Evolutionary conservation across 2,888 invertebrate genomes (phyloP), one percentile per base, ranked within the genome.

Genomic region (Helicoverpa assulta): DNA sequence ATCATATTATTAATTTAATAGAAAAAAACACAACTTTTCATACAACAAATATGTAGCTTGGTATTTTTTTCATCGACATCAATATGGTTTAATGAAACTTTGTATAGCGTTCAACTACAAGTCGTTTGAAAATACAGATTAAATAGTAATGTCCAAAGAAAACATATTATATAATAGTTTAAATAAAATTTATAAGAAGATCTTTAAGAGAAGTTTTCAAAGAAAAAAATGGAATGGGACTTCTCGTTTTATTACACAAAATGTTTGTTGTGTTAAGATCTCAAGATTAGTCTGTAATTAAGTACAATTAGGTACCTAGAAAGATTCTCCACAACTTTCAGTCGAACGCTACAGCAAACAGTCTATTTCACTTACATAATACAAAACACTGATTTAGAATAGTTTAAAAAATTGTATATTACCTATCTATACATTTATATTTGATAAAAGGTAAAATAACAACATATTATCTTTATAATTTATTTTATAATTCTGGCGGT

Each of bases 11-110:
- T 82, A 79, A 80, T 80, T 72, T 82, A 79, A 80, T 80, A 80
- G 69, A 75, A 79, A 82, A 81, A 85, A 84, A 85, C 85, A 86
- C 81, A 85, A 84, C 76, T 63, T 75, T 68, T 78, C 70, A 52
- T 84, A 85, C 80, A 86, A 79, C 80, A 81, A 82, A 82, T 72
- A 66, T 74, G 55, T 43, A 82, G 62, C 62, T 78, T 82, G 64
- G 40, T 80, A 82, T 68, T 86, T 72, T 71, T 70, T 78, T 83
- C 85, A 70, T 83, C 64, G 21, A 82, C 73, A 75, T 83, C 70
- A 71, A 83, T 76, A 79, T 77, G 70, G 81, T 78, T 72, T 83
- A 78, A 84, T 76, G 43, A 66, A 65, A 61, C 8, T 70, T 63
- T 21, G 59, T 43, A 8, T 58, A 59, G 56, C 68, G 52, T 70